phyloP scores from a whole-genome alignment of 2,888 invertebrate genomes.

The Phaonia tiefii region DNA sequence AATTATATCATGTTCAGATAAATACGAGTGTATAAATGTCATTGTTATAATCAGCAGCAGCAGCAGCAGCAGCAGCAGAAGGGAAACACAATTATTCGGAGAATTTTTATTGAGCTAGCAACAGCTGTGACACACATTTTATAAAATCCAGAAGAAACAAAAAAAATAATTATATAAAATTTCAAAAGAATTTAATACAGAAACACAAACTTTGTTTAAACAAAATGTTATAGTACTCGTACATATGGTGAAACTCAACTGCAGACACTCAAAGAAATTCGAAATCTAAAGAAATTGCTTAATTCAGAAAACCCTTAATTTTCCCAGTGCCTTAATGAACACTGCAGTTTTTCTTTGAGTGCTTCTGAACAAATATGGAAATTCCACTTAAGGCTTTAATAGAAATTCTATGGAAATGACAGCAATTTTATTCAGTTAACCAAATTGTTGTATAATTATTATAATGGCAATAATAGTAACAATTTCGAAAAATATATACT shows the following conservation, averaged over 20 bases:
- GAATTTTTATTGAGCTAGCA: slow-evolving; percentile 1
- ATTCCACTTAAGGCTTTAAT: neutral
- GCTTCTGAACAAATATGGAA: slow-evolving; percentile 10
- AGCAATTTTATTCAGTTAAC: too few species aligned
- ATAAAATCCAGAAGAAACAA: slow-evolving; percentile 10
- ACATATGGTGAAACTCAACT: too few species aligned
- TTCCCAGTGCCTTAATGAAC: too few species aligned
- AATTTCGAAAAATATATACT: too few species aligned
- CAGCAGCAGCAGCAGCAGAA: too few species aligned
- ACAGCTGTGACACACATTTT: slow-evolving; percentile 60
- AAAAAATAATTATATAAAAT: neutral
- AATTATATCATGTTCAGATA: too few species aligned
- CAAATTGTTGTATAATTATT: neutral
- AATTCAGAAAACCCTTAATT: too few species aligned
- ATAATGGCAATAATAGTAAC: neutral
- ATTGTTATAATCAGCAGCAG: too few species aligned
- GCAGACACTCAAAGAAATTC: too few species aligned
- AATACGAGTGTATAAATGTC: too few species aligned
- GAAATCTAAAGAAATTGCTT: too few species aligned
- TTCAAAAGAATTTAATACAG: slow-evolving; percentile 1
- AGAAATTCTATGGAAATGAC: neutral
- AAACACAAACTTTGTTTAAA: neutral
- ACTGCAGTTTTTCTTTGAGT: neutral
- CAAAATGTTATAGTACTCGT: too few species aligned
- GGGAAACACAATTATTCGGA: neutral